Percentiles rank a stretch among this genome's conserved stretches.
Conservation (phyloP, 2,113 vertebrate genomes). For the Dipodomys ordii region DNA sequence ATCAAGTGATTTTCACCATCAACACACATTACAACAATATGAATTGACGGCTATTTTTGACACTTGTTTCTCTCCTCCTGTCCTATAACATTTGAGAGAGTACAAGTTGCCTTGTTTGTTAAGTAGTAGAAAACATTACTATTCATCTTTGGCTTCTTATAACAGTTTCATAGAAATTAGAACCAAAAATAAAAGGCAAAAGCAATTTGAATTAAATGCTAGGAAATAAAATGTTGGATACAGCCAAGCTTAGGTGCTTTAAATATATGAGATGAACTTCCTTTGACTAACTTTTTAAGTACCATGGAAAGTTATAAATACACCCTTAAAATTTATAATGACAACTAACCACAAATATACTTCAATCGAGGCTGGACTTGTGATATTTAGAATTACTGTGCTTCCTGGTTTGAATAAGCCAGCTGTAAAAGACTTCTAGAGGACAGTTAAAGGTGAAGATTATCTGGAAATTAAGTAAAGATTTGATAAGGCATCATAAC, state of each 20-base stretch:
- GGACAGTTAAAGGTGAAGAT: not conserved
- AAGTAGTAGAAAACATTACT: not conserved
- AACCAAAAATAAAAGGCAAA: not conserved
- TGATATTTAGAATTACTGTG: not conserved
- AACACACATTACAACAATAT: no score
- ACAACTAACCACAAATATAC: not conserved
- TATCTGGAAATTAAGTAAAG: not conserved
- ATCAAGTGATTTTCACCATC: not conserved
- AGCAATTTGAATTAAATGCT: not conserved
- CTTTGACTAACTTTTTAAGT: not conserved
- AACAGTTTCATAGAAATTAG: constrained; percentile 5
- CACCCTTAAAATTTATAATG: not conserved
- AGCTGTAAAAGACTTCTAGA: not conserved
- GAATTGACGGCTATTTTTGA: not conserved
- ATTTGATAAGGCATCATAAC: not conserved
- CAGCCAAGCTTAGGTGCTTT: not conserved
- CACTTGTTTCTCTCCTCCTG: not conserved
- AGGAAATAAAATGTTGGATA: not conserved
- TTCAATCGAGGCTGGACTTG: not conserved
- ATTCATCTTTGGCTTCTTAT: not conserved
- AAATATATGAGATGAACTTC: not conserved
- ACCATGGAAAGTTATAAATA: not conserved
- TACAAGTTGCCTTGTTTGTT: not conserved
- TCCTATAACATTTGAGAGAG: not conserved
- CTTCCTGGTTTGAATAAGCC: not conserved